Evolutionary conservation across 2,888 invertebrate species (phyloP).

Genomic region (Dinocampus coccinellae): DNA sequence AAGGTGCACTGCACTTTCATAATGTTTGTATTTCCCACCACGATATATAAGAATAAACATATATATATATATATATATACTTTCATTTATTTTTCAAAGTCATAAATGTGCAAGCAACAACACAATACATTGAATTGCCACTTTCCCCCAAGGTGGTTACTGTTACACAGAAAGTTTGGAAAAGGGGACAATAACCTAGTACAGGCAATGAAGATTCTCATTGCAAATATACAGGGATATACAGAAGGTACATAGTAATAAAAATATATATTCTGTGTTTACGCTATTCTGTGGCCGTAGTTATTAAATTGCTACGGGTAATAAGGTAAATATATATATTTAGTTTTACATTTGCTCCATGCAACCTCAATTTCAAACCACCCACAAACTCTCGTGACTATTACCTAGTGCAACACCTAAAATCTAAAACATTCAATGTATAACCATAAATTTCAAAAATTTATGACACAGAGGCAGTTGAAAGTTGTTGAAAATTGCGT

Average conservation of each 20-base stretch:
- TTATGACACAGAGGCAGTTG: background rate
- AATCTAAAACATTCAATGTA: background rate
- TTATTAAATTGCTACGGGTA: slow-evolving; percentile 32
- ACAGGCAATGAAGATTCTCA: background rate
- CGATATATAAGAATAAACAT: background rate
- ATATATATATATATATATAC: background rate
- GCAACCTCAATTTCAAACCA: background rate
- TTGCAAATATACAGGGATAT: background rate
- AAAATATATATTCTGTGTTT: slow-evolving; percentile 51
- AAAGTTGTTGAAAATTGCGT: background rate
- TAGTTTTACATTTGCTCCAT: background rate
- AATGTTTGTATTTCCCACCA: background rate
- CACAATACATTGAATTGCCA: background rate
- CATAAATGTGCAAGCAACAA: slow-evolving; percentile 21
- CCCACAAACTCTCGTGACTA: background rate
- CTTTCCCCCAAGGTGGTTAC: slow-evolving; percentile 1
- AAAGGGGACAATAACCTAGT: background rate
- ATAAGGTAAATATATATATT: background rate
- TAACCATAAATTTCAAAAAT: background rate
- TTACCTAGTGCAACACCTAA: background rate
- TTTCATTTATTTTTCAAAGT: background rate
- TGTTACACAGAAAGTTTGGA: background rate
- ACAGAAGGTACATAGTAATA: slow-evolving; percentile 34
- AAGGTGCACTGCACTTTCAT: background rate
- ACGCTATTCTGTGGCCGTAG: slow-evolving; percentile 48